These are phyloP conservation scores for Gorsachius magnificus DNA, from an alignment of 2,797 vertebrate species.

Conservation along the genomic window DNA sequence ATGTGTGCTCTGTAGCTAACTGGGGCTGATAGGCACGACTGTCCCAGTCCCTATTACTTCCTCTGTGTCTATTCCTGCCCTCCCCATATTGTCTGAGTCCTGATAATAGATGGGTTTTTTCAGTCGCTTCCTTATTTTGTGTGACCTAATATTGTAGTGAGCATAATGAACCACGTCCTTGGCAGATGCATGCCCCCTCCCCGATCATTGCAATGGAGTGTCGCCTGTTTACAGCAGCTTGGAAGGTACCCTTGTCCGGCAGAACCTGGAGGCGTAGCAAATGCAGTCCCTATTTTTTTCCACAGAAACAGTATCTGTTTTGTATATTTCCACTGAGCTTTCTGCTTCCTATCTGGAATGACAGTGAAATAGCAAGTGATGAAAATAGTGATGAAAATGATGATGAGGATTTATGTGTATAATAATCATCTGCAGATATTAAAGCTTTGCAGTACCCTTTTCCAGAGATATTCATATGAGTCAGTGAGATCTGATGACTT, in stretches of 20 bases:
- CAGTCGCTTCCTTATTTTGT: background rate
- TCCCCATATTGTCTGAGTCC: background rate
- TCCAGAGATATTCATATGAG: background rate
- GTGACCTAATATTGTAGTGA: background rate
- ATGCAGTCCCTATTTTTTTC: background rate
- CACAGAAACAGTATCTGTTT: background rate
- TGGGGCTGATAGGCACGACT: fast-evolving
- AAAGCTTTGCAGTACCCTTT: constrained; percentile 28
- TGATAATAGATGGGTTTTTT: background rate
- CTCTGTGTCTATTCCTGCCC: fast-evolving
- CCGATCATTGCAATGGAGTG: background rate
- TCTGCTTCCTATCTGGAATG: background rate
- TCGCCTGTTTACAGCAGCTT: fast-evolving
- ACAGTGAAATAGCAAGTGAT: background rate
- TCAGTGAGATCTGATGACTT: constrained; percentile 2
- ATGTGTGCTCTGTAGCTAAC: background rate
- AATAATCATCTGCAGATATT: constrained; percentile 38
- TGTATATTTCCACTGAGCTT: background rate
- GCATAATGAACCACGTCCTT: background rate
- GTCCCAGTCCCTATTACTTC: background rate
- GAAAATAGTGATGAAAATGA: constrained; percentile 32
- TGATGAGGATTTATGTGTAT: background rate
- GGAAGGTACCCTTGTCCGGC: background rate
- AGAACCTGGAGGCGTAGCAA: background rate
- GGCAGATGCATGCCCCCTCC: background rate